Base-by-base conservation (phyloP, 2,113 vertebrate genomes). In the Pterocles gutturalis region DNA sequence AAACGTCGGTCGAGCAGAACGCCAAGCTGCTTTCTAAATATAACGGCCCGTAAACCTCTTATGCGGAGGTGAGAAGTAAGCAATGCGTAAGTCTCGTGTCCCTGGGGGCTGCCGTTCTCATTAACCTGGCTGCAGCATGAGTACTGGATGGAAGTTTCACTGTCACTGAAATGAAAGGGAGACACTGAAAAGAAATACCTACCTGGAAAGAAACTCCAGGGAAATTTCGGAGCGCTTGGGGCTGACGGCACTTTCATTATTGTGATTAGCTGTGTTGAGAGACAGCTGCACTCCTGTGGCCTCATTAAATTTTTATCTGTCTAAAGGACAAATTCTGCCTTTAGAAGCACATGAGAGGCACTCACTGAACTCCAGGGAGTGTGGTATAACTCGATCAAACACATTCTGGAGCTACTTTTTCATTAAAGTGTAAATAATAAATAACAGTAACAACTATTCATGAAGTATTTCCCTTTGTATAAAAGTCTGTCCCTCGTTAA, bases 341-440 rank as follows among this genome's bases (percentile, higher is more conserved):
- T 71, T 15, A 25, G 67, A 84, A 80, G 41, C 62, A 69, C 25
- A 60, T 0, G 10, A 7, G 19, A 93, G 36, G 81, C 51, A 25
- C 73, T 46, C 72, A 13, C 0, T 46, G 31, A 86, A 49, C 54
- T 36, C 57, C 64, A 34, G 41, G 46, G 31, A 80, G 61, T 1
- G 2, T 7, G 26, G 49, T 9, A 29, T 19, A 45, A 61, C 21
- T 54, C 10, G 2, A 55, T 64, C 82, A 49, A 69, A 76, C 21
- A 46, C 2, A 0, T 31, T 43, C 57, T 65, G 53, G 31, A 84
- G 84, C 64, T 87, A 87, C n/a, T 76, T 72, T 36, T 48, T 85
- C 73, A 93, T 61, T 76, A 7, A 46, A 55, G 51, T 26, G 38
- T 82, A 89, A 96, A 95, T 91, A 96, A 95, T 96, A 91, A 67